These are phyloP conservation scores for Uloborus plumipes DNA, from an alignment of 2,888 invertebrate genomes.

Conservation along the genomic window DNA sequence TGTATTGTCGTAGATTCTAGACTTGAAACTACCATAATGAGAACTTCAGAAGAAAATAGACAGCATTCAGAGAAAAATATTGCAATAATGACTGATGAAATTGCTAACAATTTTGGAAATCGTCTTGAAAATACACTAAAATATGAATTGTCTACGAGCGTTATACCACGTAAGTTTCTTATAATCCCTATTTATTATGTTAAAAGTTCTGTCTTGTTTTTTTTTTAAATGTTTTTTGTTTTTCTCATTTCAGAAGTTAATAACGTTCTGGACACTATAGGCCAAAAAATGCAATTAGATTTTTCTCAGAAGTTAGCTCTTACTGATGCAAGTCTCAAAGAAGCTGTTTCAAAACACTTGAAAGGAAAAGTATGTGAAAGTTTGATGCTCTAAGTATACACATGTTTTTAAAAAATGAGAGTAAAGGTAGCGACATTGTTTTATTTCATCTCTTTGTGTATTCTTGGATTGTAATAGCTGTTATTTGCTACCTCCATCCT, in stretches of 20 bases:
- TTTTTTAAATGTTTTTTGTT: background rate
- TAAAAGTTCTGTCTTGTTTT: background rate
- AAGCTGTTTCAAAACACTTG: constrained; percentile 84
- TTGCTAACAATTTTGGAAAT: constrained; percentile 74
- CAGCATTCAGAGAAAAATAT: constrained; percentile 72
- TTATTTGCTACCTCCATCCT: too few relatives aligned
- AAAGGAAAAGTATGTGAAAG: constrained; percentile 79
- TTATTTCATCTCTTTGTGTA: too few relatives aligned
- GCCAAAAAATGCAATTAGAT: constrained; percentile 81
- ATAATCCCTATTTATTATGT: background rate
- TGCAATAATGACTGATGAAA: constrained; percentile 75
- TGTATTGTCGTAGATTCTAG: constrained; percentile 26
- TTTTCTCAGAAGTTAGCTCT: constrained; percentile 80
- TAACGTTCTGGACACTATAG: constrained; percentile 81
- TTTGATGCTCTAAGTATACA: too few relatives aligned
- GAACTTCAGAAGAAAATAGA: constrained; percentile 64
- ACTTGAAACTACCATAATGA: constrained; percentile 43
- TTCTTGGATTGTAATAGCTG: too few relatives aligned
- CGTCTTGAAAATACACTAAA: constrained; percentile 76
- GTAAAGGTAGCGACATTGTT: too few relatives aligned
- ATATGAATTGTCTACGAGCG: constrained; percentile 75
- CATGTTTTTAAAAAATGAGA: too few relatives aligned
- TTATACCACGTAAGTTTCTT: constrained; percentile 71
- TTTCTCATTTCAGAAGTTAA: constrained; percentile 75
- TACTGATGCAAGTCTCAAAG: constrained; percentile 82